Conservation (phyloP, 1,140 invertebrate genomes). For the Lepidurus arcticus region DNA sequence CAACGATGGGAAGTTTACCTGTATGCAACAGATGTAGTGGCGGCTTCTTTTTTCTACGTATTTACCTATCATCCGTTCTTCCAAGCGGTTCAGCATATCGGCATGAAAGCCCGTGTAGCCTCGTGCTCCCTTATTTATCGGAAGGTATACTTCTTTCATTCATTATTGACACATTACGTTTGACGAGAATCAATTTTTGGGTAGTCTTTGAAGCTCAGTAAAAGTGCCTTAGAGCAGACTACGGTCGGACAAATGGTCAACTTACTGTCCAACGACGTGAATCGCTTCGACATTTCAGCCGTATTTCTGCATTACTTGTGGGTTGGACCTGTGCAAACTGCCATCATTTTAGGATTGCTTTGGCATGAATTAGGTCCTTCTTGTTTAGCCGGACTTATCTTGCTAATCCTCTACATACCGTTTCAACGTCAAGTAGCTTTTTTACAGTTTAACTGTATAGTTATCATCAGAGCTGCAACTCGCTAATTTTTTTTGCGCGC, state of each 20-base stretch:
- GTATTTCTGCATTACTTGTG: conserved; percentile 52
- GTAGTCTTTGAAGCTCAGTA: conserved; percentile 52
- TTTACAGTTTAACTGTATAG: not conserved
- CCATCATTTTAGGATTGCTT: conserved; percentile 68
- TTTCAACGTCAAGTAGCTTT: conserved; percentile 54
- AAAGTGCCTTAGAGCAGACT: conserved; percentile 63
- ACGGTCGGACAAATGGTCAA: conserved; percentile 85
- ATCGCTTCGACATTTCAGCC: conserved; percentile 42
- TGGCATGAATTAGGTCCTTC: conserved; percentile 66
- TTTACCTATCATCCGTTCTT: conserved; percentile 72
- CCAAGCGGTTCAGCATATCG: conserved; percentile 54
- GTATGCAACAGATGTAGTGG: conserved; percentile 59
- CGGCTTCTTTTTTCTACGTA: conserved; percentile 61
- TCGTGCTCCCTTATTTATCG: conserved; percentile 52
- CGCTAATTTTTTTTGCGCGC: no score
- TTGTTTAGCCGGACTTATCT: conserved; percentile 66
- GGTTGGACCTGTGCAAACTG: conserved; percentile 67
- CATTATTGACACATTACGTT: not conserved
- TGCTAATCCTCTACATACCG: conserved; percentile 73
- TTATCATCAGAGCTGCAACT: no score
- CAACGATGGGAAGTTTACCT: conserved; percentile 53
- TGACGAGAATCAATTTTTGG: conserved; percentile 22
- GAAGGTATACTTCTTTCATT: conserved; percentile 46
- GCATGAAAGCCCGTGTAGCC: conserved; percentile 53
- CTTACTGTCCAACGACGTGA: conserved; percentile 82